Percentiles rank a stretch among this genome's conserved stretches.
phyloP scores from a whole-genome alignment of 2,888 invertebrate species.

The Pollenia amentaria region DNA sequence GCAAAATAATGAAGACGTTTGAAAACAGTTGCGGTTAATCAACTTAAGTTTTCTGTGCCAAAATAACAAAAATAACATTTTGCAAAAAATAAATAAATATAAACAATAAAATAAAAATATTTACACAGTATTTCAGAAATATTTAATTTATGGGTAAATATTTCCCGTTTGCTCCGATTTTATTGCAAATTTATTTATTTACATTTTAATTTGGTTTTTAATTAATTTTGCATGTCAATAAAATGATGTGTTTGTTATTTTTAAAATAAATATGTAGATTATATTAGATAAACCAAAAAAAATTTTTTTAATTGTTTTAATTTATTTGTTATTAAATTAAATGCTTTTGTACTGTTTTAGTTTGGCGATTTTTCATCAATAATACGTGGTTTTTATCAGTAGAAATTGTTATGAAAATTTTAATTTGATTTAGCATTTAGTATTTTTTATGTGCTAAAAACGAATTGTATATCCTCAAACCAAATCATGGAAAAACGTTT shows the following conservation, averaged over 20 bases:
- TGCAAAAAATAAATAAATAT: slow-evolving; percentile 5
- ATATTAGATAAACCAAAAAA: slow-evolving; percentile 24
- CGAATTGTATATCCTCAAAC: not conserved
- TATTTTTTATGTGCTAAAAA: not conserved
- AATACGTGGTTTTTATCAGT: not conserved
- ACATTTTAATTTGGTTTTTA: not conserved
- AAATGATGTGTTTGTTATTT: slow-evolving; percentile 5
- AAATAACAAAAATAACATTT: slow-evolving; percentile 17
- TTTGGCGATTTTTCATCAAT: not conserved
- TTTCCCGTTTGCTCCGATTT: slow-evolving; percentile 3
- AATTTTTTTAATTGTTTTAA: not conserved
- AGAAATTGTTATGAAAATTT: not conserved
- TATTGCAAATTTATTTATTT: slow-evolving; percentile 11
- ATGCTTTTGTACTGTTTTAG: not conserved
- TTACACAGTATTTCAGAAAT: not conserved
- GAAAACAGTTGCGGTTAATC: slow-evolving; percentile 58
- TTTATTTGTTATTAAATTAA: slow-evolving; percentile 7
- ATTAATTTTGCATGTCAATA: slow-evolving; percentile 8
- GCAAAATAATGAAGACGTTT: slow-evolving; percentile 59
- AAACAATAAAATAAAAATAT: no score
- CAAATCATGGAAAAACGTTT: not conserved
- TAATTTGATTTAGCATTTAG: not conserved
- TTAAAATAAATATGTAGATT: not conserved
- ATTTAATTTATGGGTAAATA: slow-evolving; percentile 10
- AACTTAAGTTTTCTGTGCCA: slow-evolving; percentile 52